phyloP scores from a whole-genome alignment of 2,113 vertebrate genomes.

The Perccottus glenii region DNA sequence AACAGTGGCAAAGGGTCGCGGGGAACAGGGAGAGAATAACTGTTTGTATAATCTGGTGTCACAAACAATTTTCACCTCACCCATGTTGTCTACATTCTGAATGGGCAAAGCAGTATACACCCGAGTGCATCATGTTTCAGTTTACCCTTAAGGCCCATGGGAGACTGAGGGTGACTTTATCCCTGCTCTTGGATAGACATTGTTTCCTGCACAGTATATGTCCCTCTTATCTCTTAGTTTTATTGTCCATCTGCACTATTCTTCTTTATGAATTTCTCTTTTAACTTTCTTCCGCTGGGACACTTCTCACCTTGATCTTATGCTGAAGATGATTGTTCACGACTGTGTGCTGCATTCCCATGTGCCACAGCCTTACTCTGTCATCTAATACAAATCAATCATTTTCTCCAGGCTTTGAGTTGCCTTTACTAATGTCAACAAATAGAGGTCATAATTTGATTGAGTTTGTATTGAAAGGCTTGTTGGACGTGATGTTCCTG shows the following conservation, averaged over 20 bases:
- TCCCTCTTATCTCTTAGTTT: slow-evolving; percentile 51
- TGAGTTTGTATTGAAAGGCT: slow-evolving; percentile 23
- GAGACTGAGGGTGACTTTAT: slow-evolving; percentile 62
- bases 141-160: slow-evolving; percentile 58
- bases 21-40: slow-evolving; percentile 41
- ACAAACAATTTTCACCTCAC: slow-evolving; percentile 57
- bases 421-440: slow-evolving; percentile 21
- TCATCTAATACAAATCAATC: slow-evolving; percentile 43
- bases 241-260: slow-evolving; percentile 43
- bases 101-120: slow-evolving; percentile 34
- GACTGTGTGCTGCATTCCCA: slow-evolving; percentile 19
- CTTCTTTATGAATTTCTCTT: slow-evolving; percentile 38
- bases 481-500: slow-evolving; percentile 8
- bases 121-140: slow-evolving; percentile 45
- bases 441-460: slow-evolving; percentile 7
- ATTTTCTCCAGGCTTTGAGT: slow-evolving; percentile 17
- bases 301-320: slow-evolving; percentile 46
- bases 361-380: slow-evolving; percentile 23
- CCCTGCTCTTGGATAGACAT: slow-evolving; percentile 52
- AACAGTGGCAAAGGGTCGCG: slow-evolving; percentile 37
- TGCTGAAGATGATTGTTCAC: slow-evolving; percentile 16
- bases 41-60: slow-evolving; percentile 36
- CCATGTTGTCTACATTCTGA: slow-evolving; percentile 42
- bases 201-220: slow-evolving; percentile 31
- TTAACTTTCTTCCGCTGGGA: slow-evolving; percentile 58